Evolutionary conservation across 2,888 invertebrate species (phyloP).

Genomic region (Linnaemya vulpina): DNA sequence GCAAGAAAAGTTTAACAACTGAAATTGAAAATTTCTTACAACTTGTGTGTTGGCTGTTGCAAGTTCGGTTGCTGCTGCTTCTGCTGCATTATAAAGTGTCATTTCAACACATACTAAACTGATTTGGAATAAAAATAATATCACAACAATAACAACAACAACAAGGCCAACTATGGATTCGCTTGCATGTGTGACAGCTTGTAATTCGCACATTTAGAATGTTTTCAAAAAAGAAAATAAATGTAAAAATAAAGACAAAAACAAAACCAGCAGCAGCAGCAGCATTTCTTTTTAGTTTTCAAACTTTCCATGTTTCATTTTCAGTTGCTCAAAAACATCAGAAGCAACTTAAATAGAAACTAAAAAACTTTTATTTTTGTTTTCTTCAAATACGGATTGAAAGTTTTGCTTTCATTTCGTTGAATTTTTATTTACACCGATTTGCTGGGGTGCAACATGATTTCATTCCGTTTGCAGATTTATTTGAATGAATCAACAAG

Average conservation of each 20-base stretch:
- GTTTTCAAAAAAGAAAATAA: neutral
- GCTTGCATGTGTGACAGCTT: neutral
- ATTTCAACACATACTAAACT: slow-evolving; percentile 62
- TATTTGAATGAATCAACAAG: slow-evolving; percentile 63
- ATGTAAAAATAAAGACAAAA: neutral
- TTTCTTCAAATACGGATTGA: slow-evolving; percentile 56
- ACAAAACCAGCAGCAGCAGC: slow-evolving; percentile 24
- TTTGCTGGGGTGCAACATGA: slow-evolving; percentile 47
- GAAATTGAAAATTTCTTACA: slow-evolving; percentile 47
- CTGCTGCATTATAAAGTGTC: slow-evolving; percentile 60
- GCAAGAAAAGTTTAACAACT: slow-evolving; percentile 38
- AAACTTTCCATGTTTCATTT: slow-evolving; percentile 35
- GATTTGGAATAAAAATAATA: slow-evolving; percentile 29
- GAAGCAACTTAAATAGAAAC: slow-evolving; percentile 7
- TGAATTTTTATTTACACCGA: slow-evolving; percentile 49
- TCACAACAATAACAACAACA: slow-evolving; percentile 43
- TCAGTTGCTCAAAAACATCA: slow-evolving; percentile 3
- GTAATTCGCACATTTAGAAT: slow-evolving; percentile 16
- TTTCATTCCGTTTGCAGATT: slow-evolving; percentile 32
- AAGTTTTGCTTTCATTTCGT: slow-evolving; percentile 44
- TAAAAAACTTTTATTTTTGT: slow-evolving; percentile 52
- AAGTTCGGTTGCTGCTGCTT: neutral
- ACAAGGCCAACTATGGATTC: slow-evolving; percentile 34
- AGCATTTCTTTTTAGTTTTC: slow-evolving; percentile 17
- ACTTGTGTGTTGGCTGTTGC: slow-evolving; percentile 1